Percentiles rank a stretch among this genome's conserved stretches.
Conservation (phyloP, 2,888 invertebrate genomes). For the Dynastes maya region DNA sequence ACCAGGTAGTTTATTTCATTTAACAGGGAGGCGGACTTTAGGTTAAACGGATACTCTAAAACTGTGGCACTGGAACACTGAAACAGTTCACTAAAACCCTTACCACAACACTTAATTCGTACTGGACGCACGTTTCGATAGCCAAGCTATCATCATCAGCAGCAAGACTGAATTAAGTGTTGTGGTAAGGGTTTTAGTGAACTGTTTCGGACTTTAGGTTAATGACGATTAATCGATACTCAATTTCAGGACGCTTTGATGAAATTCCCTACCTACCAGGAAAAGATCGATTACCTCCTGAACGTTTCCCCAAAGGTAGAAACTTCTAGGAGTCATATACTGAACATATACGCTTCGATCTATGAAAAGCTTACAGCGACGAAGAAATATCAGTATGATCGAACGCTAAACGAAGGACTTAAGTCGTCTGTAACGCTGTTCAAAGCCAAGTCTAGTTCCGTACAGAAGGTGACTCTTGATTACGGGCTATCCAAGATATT, state of each 20-base stretch:
- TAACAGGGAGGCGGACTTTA: not conserved
- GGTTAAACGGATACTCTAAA: no score
- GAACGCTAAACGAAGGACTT: conserved; percentile 60
- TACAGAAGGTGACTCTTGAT: conserved; percentile 71
- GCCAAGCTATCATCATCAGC: no score
- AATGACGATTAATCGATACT: not conserved
- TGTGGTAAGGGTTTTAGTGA: no score
- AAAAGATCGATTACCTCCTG: conserved; percentile 42
- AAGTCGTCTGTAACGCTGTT: conserved; percentile 76
- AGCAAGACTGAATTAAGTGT: no score
- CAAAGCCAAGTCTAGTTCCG: conserved; percentile 72
- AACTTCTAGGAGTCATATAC: conserved; percentile 68
- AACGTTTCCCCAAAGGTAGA: conserved; percentile 62
- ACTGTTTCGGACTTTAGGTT: no score
- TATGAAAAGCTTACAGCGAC: conserved; percentile 75
- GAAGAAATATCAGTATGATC: conserved; percentile 69
- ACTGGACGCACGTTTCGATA: no score
- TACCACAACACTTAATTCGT: no score
- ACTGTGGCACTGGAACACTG: no score
- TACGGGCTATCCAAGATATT: conserved; percentile 77
- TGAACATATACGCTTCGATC: conserved; percentile 68
- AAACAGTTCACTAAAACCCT: no score
- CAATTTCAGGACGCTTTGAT: conserved; percentile 14
- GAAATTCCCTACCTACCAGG: conserved; percentile 24
- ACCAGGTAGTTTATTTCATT: conserved; percentile 45